A percentile compares a stretch with the other conserved stretches of the same genome.
These are phyloP conservation scores for Penaeus monodon DNA, from an alignment of 2,888 invertebrate genomes.

Conservation along the genomic window DNA sequence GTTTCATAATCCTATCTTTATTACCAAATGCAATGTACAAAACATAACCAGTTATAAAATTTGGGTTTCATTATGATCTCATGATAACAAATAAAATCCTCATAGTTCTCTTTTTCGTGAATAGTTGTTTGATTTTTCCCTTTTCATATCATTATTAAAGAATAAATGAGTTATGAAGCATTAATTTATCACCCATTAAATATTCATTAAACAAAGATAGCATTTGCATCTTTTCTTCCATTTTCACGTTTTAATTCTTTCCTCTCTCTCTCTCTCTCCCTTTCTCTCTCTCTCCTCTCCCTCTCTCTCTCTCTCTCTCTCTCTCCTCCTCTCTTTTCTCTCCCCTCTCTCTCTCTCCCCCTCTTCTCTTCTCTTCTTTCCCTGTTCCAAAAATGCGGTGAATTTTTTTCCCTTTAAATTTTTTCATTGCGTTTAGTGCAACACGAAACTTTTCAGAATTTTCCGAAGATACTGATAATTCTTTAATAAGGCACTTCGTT, in stretches of 20 bases:
- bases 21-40: no score
- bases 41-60: no score
- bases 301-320: slow-evolving; percentile 34
- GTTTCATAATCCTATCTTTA: no score
- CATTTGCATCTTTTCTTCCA: neutral
- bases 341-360: neutral
- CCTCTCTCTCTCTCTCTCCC: neutral
- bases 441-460: no score
- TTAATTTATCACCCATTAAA: no score
- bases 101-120: no score
- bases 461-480: neutral
- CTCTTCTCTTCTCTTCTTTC: neutral
- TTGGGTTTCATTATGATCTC: no score
- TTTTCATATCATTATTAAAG: no score
- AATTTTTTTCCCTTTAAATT: neutral
- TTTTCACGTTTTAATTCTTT: neutral
- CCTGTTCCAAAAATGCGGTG: neutral
- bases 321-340: slow-evolving; percentile 18
- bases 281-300: slow-evolving; percentile 11
- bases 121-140: no score
- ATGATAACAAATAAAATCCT: no score
- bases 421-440: neutral
- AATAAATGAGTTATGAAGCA: no score
- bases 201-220: no score
- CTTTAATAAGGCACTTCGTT: neutral